phyloP scores from a whole-genome alignment of 2,797 vertebrate genomes.

The Corythornis leucogaster region DNA sequence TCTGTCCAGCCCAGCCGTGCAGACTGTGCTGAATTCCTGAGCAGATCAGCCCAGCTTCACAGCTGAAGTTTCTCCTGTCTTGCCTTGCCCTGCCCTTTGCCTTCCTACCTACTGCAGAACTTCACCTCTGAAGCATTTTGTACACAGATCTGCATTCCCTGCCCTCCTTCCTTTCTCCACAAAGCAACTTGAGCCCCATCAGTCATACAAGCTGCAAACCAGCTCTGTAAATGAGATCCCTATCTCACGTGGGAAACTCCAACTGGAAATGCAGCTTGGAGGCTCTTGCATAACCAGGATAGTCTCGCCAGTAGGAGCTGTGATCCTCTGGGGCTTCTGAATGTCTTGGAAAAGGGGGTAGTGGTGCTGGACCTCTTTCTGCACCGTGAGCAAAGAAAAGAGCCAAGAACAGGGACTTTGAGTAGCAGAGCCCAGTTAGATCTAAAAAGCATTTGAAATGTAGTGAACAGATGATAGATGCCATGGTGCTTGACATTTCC shows the following conservation, averaged over 20 bases:
- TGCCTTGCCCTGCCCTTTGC: not conserved
- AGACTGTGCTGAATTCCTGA: not conserved
- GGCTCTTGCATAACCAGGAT: not conserved
- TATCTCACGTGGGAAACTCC: rapidly evolving
- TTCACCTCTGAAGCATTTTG: too few species aligned
- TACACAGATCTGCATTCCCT: not conserved
- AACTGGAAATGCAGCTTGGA: not conserved
- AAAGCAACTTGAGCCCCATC: not conserved
- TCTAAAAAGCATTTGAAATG: not conserved
- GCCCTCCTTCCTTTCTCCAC: not conserved
- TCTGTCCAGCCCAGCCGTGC: not conserved
- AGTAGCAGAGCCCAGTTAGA: not conserved
- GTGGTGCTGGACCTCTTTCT: not conserved
- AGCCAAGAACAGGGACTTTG: not conserved
- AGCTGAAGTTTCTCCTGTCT: not conserved
- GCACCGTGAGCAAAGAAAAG: not conserved
- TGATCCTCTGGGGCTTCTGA: not conserved
- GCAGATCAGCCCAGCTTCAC: not conserved
- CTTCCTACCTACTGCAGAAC: not conserved
- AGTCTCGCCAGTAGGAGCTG: not conserved
- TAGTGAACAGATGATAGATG: not conserved
- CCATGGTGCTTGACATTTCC: not conserved
- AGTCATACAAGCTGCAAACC: not conserved
- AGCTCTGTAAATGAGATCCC: not conserved
- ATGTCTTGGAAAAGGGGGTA: not conserved